Evolutionary conservation across 1,140 invertebrate species (phyloP).

Genomic region (Scaptomyza hsui): DNA sequence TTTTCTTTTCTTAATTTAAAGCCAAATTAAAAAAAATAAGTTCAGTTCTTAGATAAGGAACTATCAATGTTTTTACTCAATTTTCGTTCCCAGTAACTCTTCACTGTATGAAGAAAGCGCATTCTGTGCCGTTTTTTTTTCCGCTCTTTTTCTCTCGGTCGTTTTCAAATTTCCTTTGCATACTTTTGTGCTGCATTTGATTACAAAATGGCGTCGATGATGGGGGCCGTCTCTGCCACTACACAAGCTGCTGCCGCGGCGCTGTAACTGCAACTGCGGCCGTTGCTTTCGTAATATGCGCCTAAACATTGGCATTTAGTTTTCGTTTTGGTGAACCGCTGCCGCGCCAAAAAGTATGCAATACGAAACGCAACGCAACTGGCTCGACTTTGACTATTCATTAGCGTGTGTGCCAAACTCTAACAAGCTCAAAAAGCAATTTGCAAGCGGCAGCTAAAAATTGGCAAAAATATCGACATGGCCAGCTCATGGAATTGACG

Average conservation of each 20-base stretch:
- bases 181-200: slow-evolving; percentile 77
- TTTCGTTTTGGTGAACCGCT: slow-evolving; percentile 57
- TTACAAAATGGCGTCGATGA: slow-evolving; percentile 66
- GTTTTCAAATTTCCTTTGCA: slow-evolving; percentile 66
- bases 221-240: slow-evolving; percentile 34
- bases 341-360: slow-evolving; percentile 41
- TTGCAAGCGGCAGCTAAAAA: slow-evolving; percentile 72
- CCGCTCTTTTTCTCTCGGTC: slow-evolving; percentile 1
- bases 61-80: no score
- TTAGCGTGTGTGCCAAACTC: slow-evolving; percentile 71
- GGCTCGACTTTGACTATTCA: slow-evolving; percentile 76
- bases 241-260: no score
- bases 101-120: slow-evolving; percentile 64
- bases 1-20: no score
- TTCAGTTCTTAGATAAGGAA: background rate
- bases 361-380: slow-evolving; percentile 39
- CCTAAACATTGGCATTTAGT: slow-evolving; percentile 77
- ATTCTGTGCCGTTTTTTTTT: slow-evolving; percentile 23
- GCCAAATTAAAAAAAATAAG: no score
- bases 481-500: slow-evolving; percentile 79
- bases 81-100: background rate
- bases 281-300: slow-evolving; percentile 66
- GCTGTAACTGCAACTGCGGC: background rate
- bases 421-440: slow-evolving; percentile 83
- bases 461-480: slow-evolving; percentile 80